Evolutionary conservation across 2,113 vertebrate species (phyloP).

Genomic region (Rhineura floridana): DNA sequence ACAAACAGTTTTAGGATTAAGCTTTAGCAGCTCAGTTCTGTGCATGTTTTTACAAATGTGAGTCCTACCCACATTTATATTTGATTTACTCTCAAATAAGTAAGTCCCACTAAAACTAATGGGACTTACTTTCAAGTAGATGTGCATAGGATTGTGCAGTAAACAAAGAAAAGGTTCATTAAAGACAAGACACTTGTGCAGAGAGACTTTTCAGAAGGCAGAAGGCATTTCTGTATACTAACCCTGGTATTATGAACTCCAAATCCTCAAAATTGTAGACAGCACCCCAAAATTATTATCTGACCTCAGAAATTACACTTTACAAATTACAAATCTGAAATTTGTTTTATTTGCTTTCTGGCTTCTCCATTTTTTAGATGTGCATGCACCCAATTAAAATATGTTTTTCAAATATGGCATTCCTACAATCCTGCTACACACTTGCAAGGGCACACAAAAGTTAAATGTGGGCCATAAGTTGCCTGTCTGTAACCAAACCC

Average conservation of each 20-base stretch:
- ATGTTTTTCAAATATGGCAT: neutral
- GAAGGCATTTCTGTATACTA: neutral
- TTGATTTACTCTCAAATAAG: too few species aligned
- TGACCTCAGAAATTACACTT: too few species aligned
- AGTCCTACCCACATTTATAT: too few species aligned
- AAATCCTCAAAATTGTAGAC: neutral
- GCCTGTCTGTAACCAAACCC: neutral
- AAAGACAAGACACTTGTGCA: neutral
- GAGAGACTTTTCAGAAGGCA: neutral
- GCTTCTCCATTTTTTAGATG: neutral
- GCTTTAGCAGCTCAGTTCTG: neutral
- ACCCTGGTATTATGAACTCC: neutral
- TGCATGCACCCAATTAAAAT: neutral
- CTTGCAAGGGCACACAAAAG: neutral
- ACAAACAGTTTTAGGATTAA: neutral
- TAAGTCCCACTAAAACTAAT: too few species aligned
- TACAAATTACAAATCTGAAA: neutral
- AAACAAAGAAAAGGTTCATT: neutral
- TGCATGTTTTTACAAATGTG: too few species aligned
- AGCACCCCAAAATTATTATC: neutral
- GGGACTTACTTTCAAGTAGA: too few species aligned
- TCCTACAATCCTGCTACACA: neutral
- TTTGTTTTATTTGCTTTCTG: neutral
- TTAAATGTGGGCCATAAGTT: neutral
- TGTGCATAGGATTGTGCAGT: too few species aligned